Base-by-base conservation (phyloP, 2,797 vertebrate species). In the Manis pentadactyla region DNA sequence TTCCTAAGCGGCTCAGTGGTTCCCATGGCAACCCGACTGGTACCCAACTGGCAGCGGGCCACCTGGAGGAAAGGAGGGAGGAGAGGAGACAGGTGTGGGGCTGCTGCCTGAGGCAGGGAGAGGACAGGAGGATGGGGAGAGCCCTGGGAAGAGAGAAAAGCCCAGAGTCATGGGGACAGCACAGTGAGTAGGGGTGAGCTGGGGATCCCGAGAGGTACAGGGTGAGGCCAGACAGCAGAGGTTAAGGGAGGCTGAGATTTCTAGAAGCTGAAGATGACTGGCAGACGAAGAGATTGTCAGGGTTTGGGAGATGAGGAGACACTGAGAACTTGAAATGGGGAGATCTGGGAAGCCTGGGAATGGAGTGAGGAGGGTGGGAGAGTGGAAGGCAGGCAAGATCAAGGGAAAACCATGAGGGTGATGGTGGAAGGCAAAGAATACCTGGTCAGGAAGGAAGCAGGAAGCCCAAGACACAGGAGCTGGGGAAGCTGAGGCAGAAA, bases 11-110 rank as follows among this genome's bases (percentile, higher is more conserved):
- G 94, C 78, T 97, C 49, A 42, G 59, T 5, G 13, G 98, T 98
- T 98, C 87, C 98, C 97, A 98, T 98, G 94, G 98, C 73, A 95
- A 98, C 96, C 68, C 18, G 31, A 90, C 93, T 97, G 96, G 94
- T 95, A 74, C 93, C 91, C 8, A 7, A 51, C 96, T 97, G 97
- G 96, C 97, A 96, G 74, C 3, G 0, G 79, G 97, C 97, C 97
- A 97, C 97, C 97, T 97, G 96, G 91, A 95, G 94, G 63, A 96
- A 63, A 68, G 39, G n/a, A 66, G 88, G 25, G 18, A 68, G 66
- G 77, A 55, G 53, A 42, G 71, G 64, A 90, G 85, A 85, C 93
- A 96, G 93, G 96, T 97, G 90, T 39, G 14, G 39, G 74, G 61
- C 59, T 63, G 57, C 55, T 94, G 95, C 74, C 92, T 7, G 14